phyloP scores from a whole-genome alignment of 2,888 invertebrate species.

The Aporophyla nigra region DNA sequence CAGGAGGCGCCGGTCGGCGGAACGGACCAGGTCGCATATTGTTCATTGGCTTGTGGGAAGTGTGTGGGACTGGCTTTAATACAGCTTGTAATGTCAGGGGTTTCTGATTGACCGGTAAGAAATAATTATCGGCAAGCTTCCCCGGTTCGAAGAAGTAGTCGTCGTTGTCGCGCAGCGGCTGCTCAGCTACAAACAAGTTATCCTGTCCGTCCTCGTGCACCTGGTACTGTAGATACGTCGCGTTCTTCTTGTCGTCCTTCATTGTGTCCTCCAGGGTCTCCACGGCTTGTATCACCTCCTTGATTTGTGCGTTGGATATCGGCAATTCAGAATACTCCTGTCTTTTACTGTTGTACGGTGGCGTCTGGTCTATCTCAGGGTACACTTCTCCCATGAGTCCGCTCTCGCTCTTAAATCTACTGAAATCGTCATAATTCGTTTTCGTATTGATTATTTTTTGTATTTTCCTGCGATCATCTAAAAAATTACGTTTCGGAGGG shows the following conservation, averaged over 20 bases:
- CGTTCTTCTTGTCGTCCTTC: conserved; percentile 79
- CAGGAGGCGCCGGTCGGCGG: conserved; percentile 86
- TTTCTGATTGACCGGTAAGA: conserved; percentile 83
- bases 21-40: conserved; percentile 81
- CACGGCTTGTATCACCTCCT: conserved; percentile 86
- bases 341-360: conserved; percentile 70
- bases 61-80: conserved; percentile 77
- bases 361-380: conserved; percentile 69
- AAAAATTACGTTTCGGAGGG: conserved; percentile 91
- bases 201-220: conserved; percentile 84
- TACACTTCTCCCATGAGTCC: conserved; percentile 81
- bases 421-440: conserved; percentile 89
- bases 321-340: conserved; percentile 87
- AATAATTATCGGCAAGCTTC: conserved; percentile 79
- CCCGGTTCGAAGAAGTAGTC: conserved; percentile 82
- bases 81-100: conserved; percentile 88
- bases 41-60: conserved; percentile 73
- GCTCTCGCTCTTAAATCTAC: conserved; percentile 80
- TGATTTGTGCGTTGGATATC: conserved; percentile 84
- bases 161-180: conserved; percentile 82
- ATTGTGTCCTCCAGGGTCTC: conserved; percentile 84
- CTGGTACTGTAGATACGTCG: conserved; percentile 81
- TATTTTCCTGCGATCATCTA: conserved; percentile 84
- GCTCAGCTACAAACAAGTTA: conserved; percentile 76
- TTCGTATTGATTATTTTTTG: conserved; percentile 89